phyloP scores from a whole-genome alignment of 1,140 invertebrate species.

The Calephelis virginiensis region DNA sequence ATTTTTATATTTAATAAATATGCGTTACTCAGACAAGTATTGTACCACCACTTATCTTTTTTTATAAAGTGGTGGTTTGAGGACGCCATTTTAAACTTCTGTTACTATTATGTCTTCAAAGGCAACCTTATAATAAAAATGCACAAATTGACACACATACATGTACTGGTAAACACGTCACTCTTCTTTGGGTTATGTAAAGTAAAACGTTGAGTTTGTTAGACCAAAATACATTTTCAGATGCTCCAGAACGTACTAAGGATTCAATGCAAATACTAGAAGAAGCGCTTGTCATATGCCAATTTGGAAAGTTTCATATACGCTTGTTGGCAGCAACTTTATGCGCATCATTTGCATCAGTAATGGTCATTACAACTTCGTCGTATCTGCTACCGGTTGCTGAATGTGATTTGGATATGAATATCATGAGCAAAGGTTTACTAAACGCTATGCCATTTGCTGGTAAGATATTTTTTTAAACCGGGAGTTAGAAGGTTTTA shows the following conservation, averaged over 20 bases:
- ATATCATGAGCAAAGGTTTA: slow-evolving; percentile 81
- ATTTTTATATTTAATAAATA: too few species aligned
- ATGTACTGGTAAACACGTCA: too few species aligned
- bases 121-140: too few species aligned
- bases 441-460: slow-evolving; percentile 82
- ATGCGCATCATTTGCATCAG: slow-evolving; percentile 78
- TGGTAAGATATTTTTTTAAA: slow-evolving; percentile 63
- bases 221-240: background rate
- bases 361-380: slow-evolving; percentile 81
- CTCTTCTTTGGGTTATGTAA: too few species aligned
- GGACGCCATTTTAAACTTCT: too few species aligned
- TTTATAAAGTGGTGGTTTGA: too few species aligned
- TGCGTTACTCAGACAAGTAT: too few species aligned
- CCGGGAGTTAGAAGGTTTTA: too few species aligned
- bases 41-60: too few species aligned
- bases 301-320: slow-evolving; percentile 82
- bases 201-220: too few species aligned
- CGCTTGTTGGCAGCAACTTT: slow-evolving; percentile 79
- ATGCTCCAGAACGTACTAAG: slow-evolving; percentile 22
- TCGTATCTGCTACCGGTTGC: slow-evolving; percentile 83
- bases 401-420: slow-evolving; percentile 82
- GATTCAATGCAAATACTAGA: slow-evolving; percentile 63
- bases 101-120: too few species aligned
- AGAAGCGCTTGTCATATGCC: slow-evolving; percentile 75
- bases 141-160: too few species aligned